Evolutionary conservation across 35 echinoderm and acorn worm species (phyloP).

Genomic region (Stichopus chloronotus): DNA sequence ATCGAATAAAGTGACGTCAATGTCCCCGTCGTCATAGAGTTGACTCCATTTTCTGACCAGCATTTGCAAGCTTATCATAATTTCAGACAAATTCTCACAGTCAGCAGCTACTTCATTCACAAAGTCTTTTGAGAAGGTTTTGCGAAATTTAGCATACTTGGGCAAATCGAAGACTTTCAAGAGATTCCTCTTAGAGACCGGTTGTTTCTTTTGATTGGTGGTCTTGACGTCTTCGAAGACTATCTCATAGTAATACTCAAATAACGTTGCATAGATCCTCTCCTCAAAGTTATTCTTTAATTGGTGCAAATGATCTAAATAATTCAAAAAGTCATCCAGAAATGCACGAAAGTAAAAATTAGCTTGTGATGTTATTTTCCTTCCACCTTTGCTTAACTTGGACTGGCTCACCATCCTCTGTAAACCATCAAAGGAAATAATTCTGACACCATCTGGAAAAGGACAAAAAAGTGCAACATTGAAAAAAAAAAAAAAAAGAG

Average conservation of each 20-base stretch:
- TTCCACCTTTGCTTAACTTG: constrained; percentile 31
- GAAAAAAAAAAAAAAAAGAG: too few species aligned
- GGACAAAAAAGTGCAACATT: not conserved
- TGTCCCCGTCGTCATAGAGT: constrained; percentile 65
- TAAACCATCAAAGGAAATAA: constrained; percentile 42
- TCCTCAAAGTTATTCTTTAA: constrained; percentile 69
- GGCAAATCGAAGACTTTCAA: constrained; percentile 18
- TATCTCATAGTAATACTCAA: constrained; percentile 84
- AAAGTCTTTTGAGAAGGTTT: constrained; percentile 34
- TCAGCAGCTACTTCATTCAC: constrained; percentile 56
- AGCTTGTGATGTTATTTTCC: constrained; percentile 9
- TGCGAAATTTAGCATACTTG: constrained; percentile 28
- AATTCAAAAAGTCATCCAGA: constrained; percentile 14
- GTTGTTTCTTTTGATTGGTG: constrained; percentile 21
- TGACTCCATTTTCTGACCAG: constrained; percentile 61
- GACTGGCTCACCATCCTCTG: constrained; percentile 49
- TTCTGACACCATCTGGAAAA: constrained; percentile 33
- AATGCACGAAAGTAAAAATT: constrained; percentile 50
- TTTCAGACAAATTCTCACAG: constrained; percentile 64
- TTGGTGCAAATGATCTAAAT: constrained; percentile 61
- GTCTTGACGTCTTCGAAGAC: constrained; percentile 56
- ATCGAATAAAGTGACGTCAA: constrained; percentile 64
- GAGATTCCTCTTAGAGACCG: not conserved
- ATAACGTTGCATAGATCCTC: constrained; percentile 74
- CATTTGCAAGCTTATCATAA: constrained; percentile 66